Evolutionary conservation across 2,888 invertebrate species (phyloP).

Genomic region (Ganaspis brasiliensis): DNA sequence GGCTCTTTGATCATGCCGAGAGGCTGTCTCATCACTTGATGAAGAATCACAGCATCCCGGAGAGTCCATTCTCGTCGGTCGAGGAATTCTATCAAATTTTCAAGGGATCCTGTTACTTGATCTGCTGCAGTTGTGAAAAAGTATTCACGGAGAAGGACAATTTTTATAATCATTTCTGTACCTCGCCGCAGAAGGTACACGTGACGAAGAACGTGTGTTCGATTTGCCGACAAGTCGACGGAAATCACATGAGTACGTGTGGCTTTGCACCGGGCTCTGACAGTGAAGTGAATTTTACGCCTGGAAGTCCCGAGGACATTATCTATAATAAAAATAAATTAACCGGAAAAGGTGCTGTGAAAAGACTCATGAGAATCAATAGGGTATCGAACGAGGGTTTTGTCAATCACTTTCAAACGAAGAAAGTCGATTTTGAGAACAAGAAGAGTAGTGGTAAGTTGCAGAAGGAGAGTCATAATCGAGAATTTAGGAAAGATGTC

Average conservation of each 20-base stretch:
- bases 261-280: conserved; percentile 63
- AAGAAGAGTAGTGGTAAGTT: conserved; percentile 39
- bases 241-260: conserved; percentile 71
- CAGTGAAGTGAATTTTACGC: conserved; percentile 51
- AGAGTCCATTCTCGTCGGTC: conserved; percentile 85
- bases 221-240: conserved; percentile 72
- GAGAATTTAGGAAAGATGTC: conserved; percentile 52
- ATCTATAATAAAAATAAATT: conserved; percentile 33
- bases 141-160: conserved; percentile 89
- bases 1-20: conserved; percentile 91
- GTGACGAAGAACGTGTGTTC: conserved; percentile 70
- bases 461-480: conserved; percentile 43
- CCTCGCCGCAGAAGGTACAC: conserved; percentile 63
- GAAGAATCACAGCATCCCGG: conserved; percentile 89
- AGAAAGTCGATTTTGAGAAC: neutral
- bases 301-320: conserved; percentile 40
- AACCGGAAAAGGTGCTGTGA: conserved; percentile 57
- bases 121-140: conserved; percentile 91
- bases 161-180: conserved; percentile 89
- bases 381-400: conserved; percentile 65
- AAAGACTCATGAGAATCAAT: conserved; percentile 70
- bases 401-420: conserved; percentile 53
- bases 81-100: conserved; percentile 86
- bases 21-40: conserved; percentile 89
- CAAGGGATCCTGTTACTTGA: conserved; percentile 87